Conservation (phyloP, 2,113 vertebrate genomes). For the Eulemur macaco region DNA sequence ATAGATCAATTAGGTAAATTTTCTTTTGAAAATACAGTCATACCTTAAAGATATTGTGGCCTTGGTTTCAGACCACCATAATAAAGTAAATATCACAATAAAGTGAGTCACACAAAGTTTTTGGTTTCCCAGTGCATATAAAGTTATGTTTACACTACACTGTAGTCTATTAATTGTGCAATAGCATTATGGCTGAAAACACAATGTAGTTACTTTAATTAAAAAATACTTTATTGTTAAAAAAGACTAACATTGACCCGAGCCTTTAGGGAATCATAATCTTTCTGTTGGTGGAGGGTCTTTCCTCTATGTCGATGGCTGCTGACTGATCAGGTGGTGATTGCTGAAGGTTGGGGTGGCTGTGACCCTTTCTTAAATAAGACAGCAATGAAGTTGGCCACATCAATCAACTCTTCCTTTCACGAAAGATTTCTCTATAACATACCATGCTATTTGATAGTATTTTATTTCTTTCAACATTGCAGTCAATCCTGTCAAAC, state of each 20-base stretch:
- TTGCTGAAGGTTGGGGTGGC: not conserved
- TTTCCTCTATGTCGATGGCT: not conserved
- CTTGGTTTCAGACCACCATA: not conserved
- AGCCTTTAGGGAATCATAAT: not conserved
- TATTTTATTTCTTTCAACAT: not conserved
- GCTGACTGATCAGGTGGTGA: not conserved
- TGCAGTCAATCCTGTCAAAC: not conserved
- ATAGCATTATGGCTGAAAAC: not conserved
- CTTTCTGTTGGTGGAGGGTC: not conserved
- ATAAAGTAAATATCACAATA: not conserved
- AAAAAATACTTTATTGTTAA: not conserved
- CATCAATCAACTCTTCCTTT: not conserved
- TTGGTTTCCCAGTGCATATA: not conserved
- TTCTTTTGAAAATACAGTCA: conserved; percentile 38
- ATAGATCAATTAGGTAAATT: conserved; percentile 1
- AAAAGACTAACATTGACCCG: not conserved
- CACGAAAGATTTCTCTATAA: not conserved
- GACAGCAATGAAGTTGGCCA: not conserved
- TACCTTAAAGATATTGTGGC: not conserved
- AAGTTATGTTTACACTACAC: not conserved
- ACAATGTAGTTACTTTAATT: not conserved
- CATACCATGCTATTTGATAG: not conserved
- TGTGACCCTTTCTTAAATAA: not conserved
- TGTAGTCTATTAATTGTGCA: not conserved
- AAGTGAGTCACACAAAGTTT: not conserved